Base-by-base conservation (phyloP, 2,888 invertebrate species). In the Heliconius cydno region DNA sequence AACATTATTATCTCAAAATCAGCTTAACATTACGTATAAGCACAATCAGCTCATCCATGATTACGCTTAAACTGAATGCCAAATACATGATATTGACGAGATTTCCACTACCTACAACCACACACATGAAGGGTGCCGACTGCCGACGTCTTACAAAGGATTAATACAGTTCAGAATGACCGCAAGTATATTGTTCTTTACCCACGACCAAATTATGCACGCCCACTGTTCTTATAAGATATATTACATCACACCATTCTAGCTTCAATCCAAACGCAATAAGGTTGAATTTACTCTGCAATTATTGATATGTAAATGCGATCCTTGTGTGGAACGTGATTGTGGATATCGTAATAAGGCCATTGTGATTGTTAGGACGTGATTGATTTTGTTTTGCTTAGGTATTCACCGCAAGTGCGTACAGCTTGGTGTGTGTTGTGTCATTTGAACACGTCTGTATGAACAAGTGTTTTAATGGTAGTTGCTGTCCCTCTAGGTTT, bases 181-280 rank as follows among this genome's bases (percentile, higher is more conserved):
- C 83, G 77, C 82, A 82, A 76, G 70, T 80, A 81, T 79, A 82
- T 80, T 81, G 83, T 80, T 81, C 77, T 79, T 76, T 77, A 65
- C 78, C 79, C 72, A 76, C 78, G 60, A 67, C 79, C 83, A 71
- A 82, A 84, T 85, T 85, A 87, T 84, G 85, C 82, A 85, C 84
- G 80, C 83, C 82, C 83, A 81, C 83, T 83, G 79, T 81, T 82
- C 81, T 79, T 75, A 80, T 79, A 76, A 73, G 74, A 70, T 38
- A 77, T 71, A 66, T 66, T 67, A 73, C 34, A 15, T 72, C 65
- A 80, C 28, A 34, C 79, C 19, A 81, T 75, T 81, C 22, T 79
- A 57, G 28, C 57, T 46, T 63, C 77, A 79, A 75, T 41, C 2
- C 9, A 15, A 13, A 25, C 12, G 25, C 0, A 2, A 34, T 75